phyloP scores from a whole-genome alignment of 1,140 invertebrate genomes.

The Diachasma alloeum region DNA sequence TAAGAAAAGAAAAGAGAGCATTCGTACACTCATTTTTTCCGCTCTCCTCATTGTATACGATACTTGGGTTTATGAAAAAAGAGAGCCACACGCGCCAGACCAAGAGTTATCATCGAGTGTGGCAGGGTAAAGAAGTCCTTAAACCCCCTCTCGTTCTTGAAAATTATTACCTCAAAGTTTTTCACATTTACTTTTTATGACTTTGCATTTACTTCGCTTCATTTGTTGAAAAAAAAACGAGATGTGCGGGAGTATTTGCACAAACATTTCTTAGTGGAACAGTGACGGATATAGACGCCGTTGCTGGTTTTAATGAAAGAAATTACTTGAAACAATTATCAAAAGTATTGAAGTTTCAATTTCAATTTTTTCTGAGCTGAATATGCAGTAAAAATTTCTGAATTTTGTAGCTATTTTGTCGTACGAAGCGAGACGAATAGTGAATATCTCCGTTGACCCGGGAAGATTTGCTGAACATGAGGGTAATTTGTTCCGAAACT shows the following conservation, averaged over 20 bases:
- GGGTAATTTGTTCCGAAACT: too few species aligned
- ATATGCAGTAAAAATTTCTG: too few species aligned
- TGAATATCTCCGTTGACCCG: too few species aligned
- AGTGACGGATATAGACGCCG: too few species aligned
- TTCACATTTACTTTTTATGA: neutral
- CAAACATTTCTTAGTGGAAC: too few species aligned
- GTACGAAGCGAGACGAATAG: too few species aligned
- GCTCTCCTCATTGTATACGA: slow-evolving; percentile 22
- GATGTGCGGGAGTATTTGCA: neutral
- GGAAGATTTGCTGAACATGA: too few species aligned
- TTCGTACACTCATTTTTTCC: slow-evolving; percentile 18
- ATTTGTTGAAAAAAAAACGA: neutral
- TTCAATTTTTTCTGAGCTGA: too few species aligned
- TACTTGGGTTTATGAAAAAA: slow-evolving; percentile 24
- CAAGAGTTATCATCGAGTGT: neutral
- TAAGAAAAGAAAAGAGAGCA: slow-evolving; percentile 21
- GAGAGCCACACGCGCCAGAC: neutral
- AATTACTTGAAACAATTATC: too few species aligned
- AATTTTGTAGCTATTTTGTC: too few species aligned
- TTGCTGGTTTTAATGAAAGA: too few species aligned
- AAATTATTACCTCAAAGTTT: neutral
- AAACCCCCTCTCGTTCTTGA: neutral
- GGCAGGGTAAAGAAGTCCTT: neutral
- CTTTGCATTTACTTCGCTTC: neutral
- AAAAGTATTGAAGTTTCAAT: too few species aligned